Base-by-base conservation (phyloP, 2,888 invertebrate species). In the Siphlonurus alternatus region DNA sequence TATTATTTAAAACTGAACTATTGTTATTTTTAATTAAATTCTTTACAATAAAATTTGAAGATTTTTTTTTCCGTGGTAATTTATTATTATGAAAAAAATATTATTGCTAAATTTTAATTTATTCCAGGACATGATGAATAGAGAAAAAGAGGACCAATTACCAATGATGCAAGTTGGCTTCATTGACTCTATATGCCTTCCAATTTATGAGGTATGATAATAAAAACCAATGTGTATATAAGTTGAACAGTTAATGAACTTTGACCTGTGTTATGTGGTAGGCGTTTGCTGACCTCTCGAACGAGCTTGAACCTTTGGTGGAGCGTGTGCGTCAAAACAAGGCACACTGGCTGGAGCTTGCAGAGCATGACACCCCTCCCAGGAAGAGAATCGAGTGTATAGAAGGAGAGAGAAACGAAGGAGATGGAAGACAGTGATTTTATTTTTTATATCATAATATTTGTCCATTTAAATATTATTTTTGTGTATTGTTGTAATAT, bases 91-190 rank as follows among this genome's bases (percentile, higher is more conserved):
- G 15, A 38, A 38, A 38, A 38, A 38, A 38, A 5, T 38, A 15
- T 64, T 10, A 53, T 65, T 63, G 54, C 51, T 67, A 64, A 64
- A n/a, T 70, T 66, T 60, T 67, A 68, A 65, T 67, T 69, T 68
- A 62, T 76, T 77, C 19, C 76, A 93, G 93, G 93, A 93, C 74
- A 87, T 94, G 76, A 95, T 95, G 94, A 93, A 95, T 76, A 81
- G 95, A 72, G 93, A 93, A 73, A 94, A 94, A 75, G 90, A 93
- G 77, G 92, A 93, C 73, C 89, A 94, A 75, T 80, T 95, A 71
- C 95, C 95, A 53, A 83, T 88, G 73, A 94, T 95, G 94, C 95
- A 95, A 83, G 93, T 96, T 67, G 89, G 88, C 70, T 96, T 95
- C 76, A 95, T 96, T 68, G 94, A 96, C 76, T 88, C 93, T 53